Conservation (phyloP, 2,113 vertebrate genomes). For the Urocitellus parryii region DNA sequence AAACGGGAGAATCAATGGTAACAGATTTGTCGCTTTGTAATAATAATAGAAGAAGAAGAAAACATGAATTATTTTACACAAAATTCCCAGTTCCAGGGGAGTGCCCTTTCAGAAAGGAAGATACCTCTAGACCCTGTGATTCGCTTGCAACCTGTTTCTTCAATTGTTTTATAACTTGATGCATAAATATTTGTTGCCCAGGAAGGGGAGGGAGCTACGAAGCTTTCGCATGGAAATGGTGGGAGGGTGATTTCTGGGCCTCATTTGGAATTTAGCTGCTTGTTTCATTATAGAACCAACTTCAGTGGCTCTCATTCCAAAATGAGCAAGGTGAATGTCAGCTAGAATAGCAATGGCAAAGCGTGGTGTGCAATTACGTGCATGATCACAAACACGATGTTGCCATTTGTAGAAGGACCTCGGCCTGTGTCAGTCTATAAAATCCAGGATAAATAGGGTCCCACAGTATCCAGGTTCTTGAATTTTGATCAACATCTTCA, state of each 20-base stretch:
- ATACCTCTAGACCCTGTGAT: neutral
- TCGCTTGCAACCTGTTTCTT: conserved; percentile 59
- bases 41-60: conserved; percentile 47
- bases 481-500: neutral
- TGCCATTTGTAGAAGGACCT: neutral
- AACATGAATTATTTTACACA: conserved; percentile 54
- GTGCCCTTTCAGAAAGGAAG: neutral
- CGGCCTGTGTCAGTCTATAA: too few species aligned
- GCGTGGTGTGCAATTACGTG: neutral
- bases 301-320: neutral
- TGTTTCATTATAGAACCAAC: neutral
- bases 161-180: conserved; percentile 24
- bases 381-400: neutral
- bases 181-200: conserved; percentile 49
- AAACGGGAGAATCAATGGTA: conserved; percentile 2
- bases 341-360: neutral
- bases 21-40: conserved; percentile 65
- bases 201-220: neutral
- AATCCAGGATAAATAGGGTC: neutral
- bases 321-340: neutral
- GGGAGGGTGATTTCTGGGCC: neutral
- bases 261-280: neutral
- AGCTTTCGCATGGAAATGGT: neutral
- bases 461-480: neutral
- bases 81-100: conserved; percentile 19